Base-by-base conservation (phyloP, 2,797 vertebrate species). In the Ateles fusciceps region DNA sequence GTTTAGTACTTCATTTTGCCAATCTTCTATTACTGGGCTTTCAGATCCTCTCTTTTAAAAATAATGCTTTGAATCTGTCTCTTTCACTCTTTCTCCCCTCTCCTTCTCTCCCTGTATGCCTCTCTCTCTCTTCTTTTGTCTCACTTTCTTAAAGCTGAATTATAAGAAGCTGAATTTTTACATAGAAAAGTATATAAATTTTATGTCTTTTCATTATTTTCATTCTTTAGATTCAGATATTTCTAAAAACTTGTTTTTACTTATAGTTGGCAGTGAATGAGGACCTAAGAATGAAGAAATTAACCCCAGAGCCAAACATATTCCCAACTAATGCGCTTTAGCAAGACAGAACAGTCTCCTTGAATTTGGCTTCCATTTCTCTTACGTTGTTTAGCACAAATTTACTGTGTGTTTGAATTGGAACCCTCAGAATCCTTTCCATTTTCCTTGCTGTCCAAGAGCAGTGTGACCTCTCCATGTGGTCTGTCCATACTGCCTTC, bases 81-180 rank as follows among this genome's bases (percentile, higher is more conserved):
- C 50, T 80, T 42, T 21, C 48, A n/a, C 22, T 13, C 21, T 48
- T 7, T 68, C 21, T 44, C 59, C 30, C 4, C n/a, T 15, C 24
- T 79, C 21, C 64, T 76, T 19, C 36, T 39, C 21, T 88, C 28
- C 26, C 5, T 50, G 22, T 79, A 52, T 68, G 44, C 33, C 7
- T 59, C 64, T 55, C 46, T 88, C 17, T n/a, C 7, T 78, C 17
- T 79, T 85, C 30, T 52, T 89, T 97, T 88, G 50, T 52, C 15
- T 87, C 33, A 93, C 39, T 13, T 80, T 85, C 13, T 74, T 92
- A 83, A 96, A 93, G 64, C 15, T 72, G 87, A 88, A 71, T 64
- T 93, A n/a, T 94, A 80, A 80, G 85, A 96, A 89, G 26, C 30
- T 71, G 26, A 84, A 87, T 92, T 95, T 78, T 30, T 33, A 76